Base-by-base conservation (phyloP, 2,797 vertebrate species). In the Acrossocheilus fasciatus region DNA sequence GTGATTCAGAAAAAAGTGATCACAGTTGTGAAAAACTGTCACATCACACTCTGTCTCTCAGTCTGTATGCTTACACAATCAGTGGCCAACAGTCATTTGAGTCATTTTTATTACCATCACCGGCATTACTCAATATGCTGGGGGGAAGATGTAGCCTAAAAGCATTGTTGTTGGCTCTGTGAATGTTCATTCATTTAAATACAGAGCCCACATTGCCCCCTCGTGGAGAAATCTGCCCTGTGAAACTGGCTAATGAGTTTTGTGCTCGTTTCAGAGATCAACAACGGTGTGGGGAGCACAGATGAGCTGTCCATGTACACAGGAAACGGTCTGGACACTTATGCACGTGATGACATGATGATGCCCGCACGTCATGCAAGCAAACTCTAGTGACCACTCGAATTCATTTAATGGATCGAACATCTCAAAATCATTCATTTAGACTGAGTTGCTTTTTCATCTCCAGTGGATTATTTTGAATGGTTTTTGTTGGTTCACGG, bases 271-370 rank as follows among this genome's bases (percentile, higher is more conserved):
- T 85, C 91, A 98, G 98, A 99, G 89, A 96, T 99, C 82, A 96
- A 96, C 92, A 97, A 94, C 0, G 96, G 98, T 0, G 91, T 96
- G 78, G 95, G 96, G 91, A 93, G 94, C 70, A 92, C 96, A 0
- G 98, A 99, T 0, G 97, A 98, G 85, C 94, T 98, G 34, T 98
- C 97, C 0, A 90, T 97, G 10, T 97, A 94, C 89, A 97, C 96
- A 0, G 97, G 97, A 85, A 97, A 96, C 0, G 96, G 96, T 57
- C 96, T 94, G 0, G 96, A 94, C 2, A 92, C 81, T 8, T 97
- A 95, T 59, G 91, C 96, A 90, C 96, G 94, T 0, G 94, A 95
- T 83, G 84, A 93, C 68, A 88, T 95, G 36, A 17, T 78, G 74
- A 78, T 39, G 6, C 74, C 47, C 18, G 7, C 47, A 68, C 15